Evolutionary conservation across 2,113 vertebrate genomes (phyloP), one percentile per base, ranked within the genome.

Genomic region (Pluvianellus socialis): DNA sequence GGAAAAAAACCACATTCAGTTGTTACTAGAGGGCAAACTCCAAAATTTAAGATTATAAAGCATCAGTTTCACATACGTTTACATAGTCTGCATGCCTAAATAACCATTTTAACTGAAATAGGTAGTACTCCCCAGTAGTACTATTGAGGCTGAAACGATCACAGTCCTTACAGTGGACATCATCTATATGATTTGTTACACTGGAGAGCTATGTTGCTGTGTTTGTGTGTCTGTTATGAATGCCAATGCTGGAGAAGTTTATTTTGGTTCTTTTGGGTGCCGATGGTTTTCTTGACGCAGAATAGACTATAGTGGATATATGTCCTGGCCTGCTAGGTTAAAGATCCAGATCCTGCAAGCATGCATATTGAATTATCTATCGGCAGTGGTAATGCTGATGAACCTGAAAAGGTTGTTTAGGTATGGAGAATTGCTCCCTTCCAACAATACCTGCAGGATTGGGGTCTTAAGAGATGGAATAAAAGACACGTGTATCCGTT

Each of bases 31-130:
- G 82, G 94, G 89, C 79, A 88, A 93, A 87, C 62, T 83, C 92
- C 93, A 72, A 94, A 94, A 95, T 91, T 81, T 50, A 38, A 52
- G 65, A 50, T 68, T 24, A 30, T 52, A 74, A 96, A 88, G 33
- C 80, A 53, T 86, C 90, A 86, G 71, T 86, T 89, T 90, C 75
- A 80, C 91, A 22, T 65, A 49, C 47, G 14, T 65, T 80, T 91
- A 14, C 71, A 62, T 79, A 87, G 79, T 89, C 27, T 96, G 94
- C 95, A 97, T 97, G 94, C 94, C 86, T 85, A 95, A 95, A 88
- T 91, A 91, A 97, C 74, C 63, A 61, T 91, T 94, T 96, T 24
- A 63, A 90, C 21, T 75, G 87, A 90, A 55, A 50, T 75, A 90
- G 96, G 88, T 65, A 28, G 62, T 62, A 75, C 32, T 90, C 67